A percentile compares a stretch with the other conserved stretches of the same genome.
phyloP scores from a whole-genome alignment of 1,140 invertebrate genomes.

The Cydia splendana region DNA sequence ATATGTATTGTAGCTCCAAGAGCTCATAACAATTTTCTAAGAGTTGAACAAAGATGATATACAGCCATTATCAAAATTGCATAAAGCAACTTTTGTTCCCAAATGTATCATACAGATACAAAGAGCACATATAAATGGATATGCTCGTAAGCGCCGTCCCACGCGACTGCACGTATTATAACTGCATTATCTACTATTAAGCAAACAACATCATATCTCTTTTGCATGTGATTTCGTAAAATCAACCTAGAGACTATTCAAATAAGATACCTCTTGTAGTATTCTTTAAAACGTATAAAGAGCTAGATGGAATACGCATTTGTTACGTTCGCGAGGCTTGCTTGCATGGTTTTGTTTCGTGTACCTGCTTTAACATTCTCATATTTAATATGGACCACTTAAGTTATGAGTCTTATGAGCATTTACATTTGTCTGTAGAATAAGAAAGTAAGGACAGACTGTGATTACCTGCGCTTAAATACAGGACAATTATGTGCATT shows the following conservation, averaged over 20 bases:
- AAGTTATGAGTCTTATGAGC: background rate
- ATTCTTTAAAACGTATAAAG: background rate
- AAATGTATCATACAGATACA: conserved; percentile 18
- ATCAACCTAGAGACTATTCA: background rate
- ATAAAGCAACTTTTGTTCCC: conserved; percentile 8
- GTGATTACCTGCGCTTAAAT: background rate
- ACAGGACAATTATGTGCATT: background rate
- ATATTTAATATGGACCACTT: conserved; percentile 17
- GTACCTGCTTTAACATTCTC: conserved; percentile 24
- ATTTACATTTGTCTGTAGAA: conserved; percentile 14
- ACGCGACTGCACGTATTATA: conserved; percentile 23
- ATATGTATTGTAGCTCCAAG: background rate
- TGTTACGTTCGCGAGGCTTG: conserved; percentile 17
- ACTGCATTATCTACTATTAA: conserved; percentile 17
- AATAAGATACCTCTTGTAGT: background rate
- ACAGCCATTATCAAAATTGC: conserved; percentile 3
- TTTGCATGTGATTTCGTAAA: background rate
- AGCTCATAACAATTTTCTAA: background rate
- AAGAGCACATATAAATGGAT: conserved; percentile 21
- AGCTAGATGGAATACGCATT: background rate
- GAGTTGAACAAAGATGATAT: background rate
- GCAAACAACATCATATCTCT: conserved; percentile 3
- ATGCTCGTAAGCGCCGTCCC: conserved; percentile 16
- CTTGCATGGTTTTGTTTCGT: conserved; percentile 13
- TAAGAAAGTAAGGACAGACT: background rate